Conservation (phyloP, 1,140 invertebrate genomes). For the Eumeta japonica region DNA sequence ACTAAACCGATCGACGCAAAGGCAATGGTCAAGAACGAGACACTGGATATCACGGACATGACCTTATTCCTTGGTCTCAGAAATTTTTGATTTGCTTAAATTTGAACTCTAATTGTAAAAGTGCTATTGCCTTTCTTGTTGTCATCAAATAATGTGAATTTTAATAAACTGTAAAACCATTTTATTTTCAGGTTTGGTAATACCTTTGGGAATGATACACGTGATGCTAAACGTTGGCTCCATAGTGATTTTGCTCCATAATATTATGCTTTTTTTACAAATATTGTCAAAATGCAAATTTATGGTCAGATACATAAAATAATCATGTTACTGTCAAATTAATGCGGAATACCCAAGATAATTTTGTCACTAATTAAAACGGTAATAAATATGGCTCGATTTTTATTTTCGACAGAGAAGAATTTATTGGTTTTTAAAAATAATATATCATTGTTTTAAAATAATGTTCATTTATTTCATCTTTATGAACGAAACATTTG, state of each 20-base stretch:
- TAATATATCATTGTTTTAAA: no score
- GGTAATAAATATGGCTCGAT: neutral
- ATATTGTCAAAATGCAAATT: neutral
- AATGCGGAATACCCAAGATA: neutral
- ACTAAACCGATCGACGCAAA: no score
- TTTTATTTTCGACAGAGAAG: neutral
- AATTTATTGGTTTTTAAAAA: no score
- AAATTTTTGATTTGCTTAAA: neutral
- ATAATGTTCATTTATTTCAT: no score
- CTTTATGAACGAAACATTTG: no score
- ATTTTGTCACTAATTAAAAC: neutral
- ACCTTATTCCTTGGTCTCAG: neutral
- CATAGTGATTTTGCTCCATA: constrained; percentile 41
- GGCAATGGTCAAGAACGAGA: neutral
- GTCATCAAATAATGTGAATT: neutral
- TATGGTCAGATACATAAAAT: neutral
- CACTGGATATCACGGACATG: neutral
- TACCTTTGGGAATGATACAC: constrained; percentile 69
- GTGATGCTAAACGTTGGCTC: constrained; percentile 69
- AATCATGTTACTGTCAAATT: neutral
- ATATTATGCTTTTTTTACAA: constrained; percentile 3
- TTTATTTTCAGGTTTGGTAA: constrained; percentile 63
- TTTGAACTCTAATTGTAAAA: no score
- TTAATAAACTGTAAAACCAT: neutral
- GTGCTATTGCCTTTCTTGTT: neutral